phyloP scores from a whole-genome alignment of 2,113 vertebrate genomes.

The Sinocyclocheilus rhinocerous region DNA sequence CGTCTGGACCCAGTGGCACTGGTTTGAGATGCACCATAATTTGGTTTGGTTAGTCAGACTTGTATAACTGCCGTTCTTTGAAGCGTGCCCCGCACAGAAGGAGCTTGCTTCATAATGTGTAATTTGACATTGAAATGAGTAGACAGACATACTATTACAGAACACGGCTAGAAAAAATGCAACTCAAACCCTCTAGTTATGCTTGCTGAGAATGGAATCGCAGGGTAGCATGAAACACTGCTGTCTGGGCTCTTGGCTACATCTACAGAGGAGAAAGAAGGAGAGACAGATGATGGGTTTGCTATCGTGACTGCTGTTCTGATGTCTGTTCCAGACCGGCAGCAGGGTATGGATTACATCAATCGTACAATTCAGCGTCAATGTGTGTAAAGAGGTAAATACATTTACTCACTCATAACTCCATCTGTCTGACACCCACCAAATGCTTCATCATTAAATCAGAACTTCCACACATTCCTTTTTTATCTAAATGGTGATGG shows the following conservation, averaged over 20 bases:
- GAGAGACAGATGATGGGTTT: constrained; percentile 32
- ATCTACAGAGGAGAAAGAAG: neutral
- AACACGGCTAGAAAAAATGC: constrained; percentile 18
- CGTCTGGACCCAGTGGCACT: constrained; percentile 20
- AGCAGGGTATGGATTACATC: constrained; percentile 9
- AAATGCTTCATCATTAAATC: constrained; percentile 24
- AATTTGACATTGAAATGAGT: constrained; percentile 38
- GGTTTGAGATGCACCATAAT: constrained; percentile 35
- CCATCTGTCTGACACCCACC: constrained; percentile 24
- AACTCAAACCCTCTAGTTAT: constrained; percentile 35
- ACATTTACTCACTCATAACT: constrained; percentile 24
- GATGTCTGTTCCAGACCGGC: constrained; percentile 14
- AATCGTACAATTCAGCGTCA: neutral
- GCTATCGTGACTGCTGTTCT: constrained; percentile 32
- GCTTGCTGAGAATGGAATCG: constrained; percentile 11
- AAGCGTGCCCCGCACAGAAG: constrained; percentile 16
- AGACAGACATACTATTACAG: constrained; percentile 45
- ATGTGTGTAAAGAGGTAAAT: constrained; percentile 4
- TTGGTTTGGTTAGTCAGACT: constrained; percentile 35
- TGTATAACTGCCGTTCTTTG: constrained; percentile 35
- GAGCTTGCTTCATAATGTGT: constrained; percentile 29
- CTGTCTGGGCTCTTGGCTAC: constrained; percentile 32
- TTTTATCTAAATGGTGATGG: neutral
- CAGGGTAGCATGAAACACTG: neutral
- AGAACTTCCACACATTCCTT: neutral